Conservation (phyloP, 2,888 invertebrate genomes). For the Drosophila mimica region DNA sequence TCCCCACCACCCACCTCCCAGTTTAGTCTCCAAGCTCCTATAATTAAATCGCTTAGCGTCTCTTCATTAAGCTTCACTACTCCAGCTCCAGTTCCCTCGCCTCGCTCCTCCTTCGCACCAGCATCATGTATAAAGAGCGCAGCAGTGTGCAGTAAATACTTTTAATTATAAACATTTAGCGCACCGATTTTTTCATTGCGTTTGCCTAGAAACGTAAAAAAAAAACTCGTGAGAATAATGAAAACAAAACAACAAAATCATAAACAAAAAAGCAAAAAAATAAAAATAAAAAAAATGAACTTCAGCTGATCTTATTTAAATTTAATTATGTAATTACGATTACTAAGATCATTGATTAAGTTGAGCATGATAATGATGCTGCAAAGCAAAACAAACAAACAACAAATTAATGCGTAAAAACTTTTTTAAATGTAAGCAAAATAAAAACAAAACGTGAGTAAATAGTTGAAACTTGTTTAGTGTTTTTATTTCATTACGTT, state of each 20-base stretch:
- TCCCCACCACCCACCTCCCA: background rate
- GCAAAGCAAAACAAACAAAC: slow-evolving; percentile 58
- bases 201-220: slow-evolving; percentile 53
- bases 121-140: slow-evolving; percentile 71
- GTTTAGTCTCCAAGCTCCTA: slow-evolving; percentile 16
- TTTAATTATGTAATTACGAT: slow-evolving; percentile 71
- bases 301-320: slow-evolving; percentile 78
- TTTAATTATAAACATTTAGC: slow-evolving; percentile 68
- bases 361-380: slow-evolving; percentile 65
- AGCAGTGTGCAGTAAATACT: slow-evolving; percentile 63
- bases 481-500: slow-evolving; percentile 39
- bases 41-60: slow-evolving; percentile 47
- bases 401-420: slow-evolving; percentile 68
- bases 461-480: slow-evolving; percentile 64
- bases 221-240: slow-evolving; percentile 41
- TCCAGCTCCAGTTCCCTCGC: slow-evolving; percentile 9
- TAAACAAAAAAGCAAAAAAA: background rate
- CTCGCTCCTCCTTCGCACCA: slow-evolving; percentile 24
- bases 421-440: slow-evolving; percentile 74
- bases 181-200: slow-evolving; percentile 64
- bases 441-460: slow-evolving; percentile 65
- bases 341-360: slow-evolving; percentile 77
- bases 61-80: slow-evolving; percentile 25
- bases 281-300: slow-evolving; percentile 33
- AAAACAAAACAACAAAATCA: slow-evolving; percentile 30